Base-by-base conservation (phyloP, 2,113 vertebrate genomes). In the Syrrhaptes paradoxus region DNA sequence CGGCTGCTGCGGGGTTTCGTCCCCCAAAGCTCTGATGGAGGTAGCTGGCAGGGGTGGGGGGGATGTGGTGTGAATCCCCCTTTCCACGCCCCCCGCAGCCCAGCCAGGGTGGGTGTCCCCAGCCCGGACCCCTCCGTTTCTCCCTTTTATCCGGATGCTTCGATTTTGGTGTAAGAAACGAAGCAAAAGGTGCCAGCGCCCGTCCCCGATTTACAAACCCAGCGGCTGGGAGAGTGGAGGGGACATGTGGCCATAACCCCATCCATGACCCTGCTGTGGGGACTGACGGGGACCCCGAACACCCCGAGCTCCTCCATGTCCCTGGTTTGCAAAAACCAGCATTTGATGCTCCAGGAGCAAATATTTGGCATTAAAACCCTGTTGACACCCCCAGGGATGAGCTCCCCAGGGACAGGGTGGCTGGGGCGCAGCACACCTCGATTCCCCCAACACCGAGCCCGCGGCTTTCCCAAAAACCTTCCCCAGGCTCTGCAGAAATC, bases 371-470 rank as follows among this genome's bases (percentile, higher is more conserved):
- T 17, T 48, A 72, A 45, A 76, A 41, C 65, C 78, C 65, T 0
- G 0, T 67, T 10, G 34, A 6, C 24, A 7, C 16, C 16, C 0
- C 0, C 5, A 36, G 20, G 0, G 1, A 41, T 11, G 70, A 51
- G 38, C 31, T 78, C 61, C 77, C 45, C 0, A 0, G 21, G 46
- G 52, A 10, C 0, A 4, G 55, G 25, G 32, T 0, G 2, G 16
- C 11, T 17, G 0, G 3, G 57, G 45, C 6, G 0, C 45, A 6
- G 32, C n/a, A 1, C 66, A 9, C 59, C 51, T 41, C 1, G 3
- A 10, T 73, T 31, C 29, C 54, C 18, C 32, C 2, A 4, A 21
- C 25, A 8, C 1, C 7, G 0, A 63, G 11, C 34, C 28, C 0
- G 0, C 2, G 8, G 7, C 1, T 38, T 8, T 5, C 75, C 57